phyloP scores from a whole-genome alignment of 2,113 vertebrate genomes.

The Oryzias celebensis region DNA sequence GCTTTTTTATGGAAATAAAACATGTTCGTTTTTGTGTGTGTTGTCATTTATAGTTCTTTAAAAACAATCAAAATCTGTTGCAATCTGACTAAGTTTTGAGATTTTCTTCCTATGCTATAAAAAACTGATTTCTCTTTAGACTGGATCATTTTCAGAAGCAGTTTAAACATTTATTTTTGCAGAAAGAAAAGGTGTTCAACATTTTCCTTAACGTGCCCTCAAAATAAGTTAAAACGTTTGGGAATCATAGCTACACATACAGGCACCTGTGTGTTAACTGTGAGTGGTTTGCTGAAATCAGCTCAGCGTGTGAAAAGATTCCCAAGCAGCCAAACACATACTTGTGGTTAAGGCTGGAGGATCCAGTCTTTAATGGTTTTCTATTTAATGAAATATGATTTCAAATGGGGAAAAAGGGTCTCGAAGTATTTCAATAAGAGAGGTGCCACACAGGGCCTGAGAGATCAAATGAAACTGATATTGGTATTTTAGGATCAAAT shows the following conservation, averaged over 20 bases:
- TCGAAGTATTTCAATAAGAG: constrained; percentile 42
- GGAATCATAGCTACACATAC: neutral
- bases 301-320: constrained; percentile 33
- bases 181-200: too few relatives aligned
- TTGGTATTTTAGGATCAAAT: constrained; percentile 36
- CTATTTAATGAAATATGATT: constrained; percentile 49
- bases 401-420: constrained; percentile 46
- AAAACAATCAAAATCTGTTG: too few relatives aligned
- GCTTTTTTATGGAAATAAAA: too few relatives aligned
- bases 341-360: constrained; percentile 42
- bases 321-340: constrained; percentile 18
- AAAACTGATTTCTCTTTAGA: too few relatives aligned
- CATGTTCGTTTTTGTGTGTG: too few relatives aligned
- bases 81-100: too few relatives aligned
- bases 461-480: constrained; percentile 23
- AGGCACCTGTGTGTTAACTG: constrained; percentile 58
- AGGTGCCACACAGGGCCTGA: constrained; percentile 20
- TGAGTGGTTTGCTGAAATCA: constrained; percentile 38
- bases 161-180: too few relatives aligned
- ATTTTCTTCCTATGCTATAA: too few relatives aligned
- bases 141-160: too few relatives aligned
- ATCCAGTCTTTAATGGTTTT: constrained; percentile 44
- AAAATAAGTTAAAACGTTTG: too few relatives aligned
- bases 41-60: too few relatives aligned
- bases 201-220: too few relatives aligned